Evolutionary conservation across 2,113 vertebrate species (phyloP).

Genomic region (Oenanthe oenanthe): DNA sequence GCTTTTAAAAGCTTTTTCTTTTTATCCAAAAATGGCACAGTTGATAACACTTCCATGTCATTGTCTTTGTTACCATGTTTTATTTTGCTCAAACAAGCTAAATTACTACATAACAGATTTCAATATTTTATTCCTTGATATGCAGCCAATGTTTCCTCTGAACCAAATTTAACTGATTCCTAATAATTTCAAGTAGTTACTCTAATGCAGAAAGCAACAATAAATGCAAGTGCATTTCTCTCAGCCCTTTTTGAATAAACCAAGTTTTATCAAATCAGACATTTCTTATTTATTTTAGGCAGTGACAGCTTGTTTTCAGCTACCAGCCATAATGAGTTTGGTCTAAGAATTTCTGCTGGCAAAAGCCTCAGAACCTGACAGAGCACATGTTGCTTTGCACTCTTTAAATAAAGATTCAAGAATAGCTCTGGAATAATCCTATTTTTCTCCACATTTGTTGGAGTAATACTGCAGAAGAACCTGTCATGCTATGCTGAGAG

Average conservation of each 20-base stretch:
- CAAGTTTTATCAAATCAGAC: constrained; percentile 16
- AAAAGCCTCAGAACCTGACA: background rate
- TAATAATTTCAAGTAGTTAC: background rate
- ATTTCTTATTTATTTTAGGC: constrained; percentile 18
- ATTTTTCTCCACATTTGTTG: background rate
- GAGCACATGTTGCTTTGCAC: background rate
- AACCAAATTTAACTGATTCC: background rate
- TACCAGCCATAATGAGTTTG: background rate
- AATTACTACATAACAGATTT: background rate
- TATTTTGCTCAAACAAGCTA: background rate
- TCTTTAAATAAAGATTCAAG: background rate
- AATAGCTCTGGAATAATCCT: background rate
- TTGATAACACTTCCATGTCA: background rate
- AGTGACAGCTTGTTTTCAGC: background rate
- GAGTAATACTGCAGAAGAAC: background rate
- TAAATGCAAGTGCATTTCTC: constrained; percentile 20
- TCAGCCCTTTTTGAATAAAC: constrained; percentile 38
- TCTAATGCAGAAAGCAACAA: background rate
- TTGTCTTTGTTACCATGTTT: background rate
- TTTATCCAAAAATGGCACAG: background rate
- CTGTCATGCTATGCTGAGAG: background rate
- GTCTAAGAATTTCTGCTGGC: background rate
- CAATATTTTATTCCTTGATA: background rate
- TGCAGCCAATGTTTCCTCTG: background rate
- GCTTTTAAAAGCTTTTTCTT: background rate